These are phyloP conservation scores for Cynopterus sphinx DNA, from an alignment of 2,797 vertebrate species.

Conservation along the genomic window DNA sequence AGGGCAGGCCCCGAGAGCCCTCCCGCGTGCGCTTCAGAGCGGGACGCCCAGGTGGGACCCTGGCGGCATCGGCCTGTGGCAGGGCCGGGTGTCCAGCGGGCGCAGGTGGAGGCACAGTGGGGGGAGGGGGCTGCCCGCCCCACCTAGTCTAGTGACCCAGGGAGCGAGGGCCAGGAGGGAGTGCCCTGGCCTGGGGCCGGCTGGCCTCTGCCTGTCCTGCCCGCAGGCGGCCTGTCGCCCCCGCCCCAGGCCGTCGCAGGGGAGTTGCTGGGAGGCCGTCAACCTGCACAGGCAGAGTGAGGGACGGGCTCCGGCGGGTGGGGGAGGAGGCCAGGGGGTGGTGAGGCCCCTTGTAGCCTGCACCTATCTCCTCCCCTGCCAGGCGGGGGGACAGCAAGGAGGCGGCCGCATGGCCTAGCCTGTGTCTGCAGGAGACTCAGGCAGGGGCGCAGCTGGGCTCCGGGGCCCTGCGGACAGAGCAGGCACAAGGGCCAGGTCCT, in stretches of 20 bases:
- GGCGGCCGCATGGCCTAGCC: rapidly evolving
- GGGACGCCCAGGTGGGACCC: rapidly evolving
- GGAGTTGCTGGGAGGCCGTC: background rate
- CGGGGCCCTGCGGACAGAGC: background rate
- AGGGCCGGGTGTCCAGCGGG: too few relatives aligned
- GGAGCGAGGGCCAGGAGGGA: background rate
- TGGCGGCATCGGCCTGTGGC: rapidly evolving
- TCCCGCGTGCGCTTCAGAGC: rapidly evolving
- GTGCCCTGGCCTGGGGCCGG: background rate
- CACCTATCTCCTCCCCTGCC: background rate
- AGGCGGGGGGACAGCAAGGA: too few relatives aligned
- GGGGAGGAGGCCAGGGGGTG: too few relatives aligned
- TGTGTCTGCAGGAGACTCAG: background rate
- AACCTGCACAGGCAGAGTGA: too few relatives aligned
- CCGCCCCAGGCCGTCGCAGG: background rate
- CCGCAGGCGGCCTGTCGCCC: background rate
- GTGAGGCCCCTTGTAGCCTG: background rate
- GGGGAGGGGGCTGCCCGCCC: background rate
- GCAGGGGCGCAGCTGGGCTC: background rate
- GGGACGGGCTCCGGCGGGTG: too few relatives aligned
- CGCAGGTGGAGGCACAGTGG: rapidly evolving
- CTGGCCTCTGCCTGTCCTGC: rapidly evolving
- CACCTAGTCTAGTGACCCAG: rapidly evolving
- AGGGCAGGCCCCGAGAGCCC: background rate
- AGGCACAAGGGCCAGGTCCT: background rate